These are phyloP conservation scores for Archips crataeganus DNA, from an alignment of 2,888 invertebrate species.

Conservation along the genomic window DNA sequence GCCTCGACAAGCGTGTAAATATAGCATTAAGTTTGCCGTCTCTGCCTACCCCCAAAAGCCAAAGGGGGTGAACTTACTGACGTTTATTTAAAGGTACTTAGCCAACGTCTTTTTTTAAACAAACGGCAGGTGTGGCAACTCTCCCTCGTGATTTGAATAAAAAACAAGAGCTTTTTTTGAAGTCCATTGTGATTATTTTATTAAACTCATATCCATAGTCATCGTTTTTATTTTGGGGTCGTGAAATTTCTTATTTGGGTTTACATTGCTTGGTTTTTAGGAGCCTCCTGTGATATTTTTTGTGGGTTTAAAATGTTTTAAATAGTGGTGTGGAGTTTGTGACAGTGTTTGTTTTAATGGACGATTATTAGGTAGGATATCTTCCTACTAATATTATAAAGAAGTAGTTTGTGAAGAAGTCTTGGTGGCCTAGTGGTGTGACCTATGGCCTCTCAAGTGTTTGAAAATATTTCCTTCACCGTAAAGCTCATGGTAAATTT, in stretches of 20 bases:
- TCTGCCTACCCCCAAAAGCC: not conserved
- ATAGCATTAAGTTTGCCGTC: too few species aligned
- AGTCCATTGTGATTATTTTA: constrained; percentile 53
- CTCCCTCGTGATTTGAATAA: constrained; percentile 71
- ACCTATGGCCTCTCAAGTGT: too few species aligned
- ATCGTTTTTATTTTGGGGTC: constrained; percentile 52
- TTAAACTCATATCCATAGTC: constrained; percentile 57
- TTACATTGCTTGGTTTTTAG: constrained; percentile 8
- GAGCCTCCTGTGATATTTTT: constrained; percentile 16
- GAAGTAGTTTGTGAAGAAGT: too few species aligned
- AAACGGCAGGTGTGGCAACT: constrained; percentile 60
- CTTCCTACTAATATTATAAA: too few species aligned
- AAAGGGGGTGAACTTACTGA: not conserved
- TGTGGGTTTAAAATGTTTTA: not conserved
- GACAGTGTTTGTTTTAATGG: too few species aligned
- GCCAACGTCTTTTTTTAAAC: constrained; percentile 35
- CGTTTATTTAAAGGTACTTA: constrained; percentile 26
- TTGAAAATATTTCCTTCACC: too few species aligned
- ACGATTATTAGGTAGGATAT: too few species aligned
- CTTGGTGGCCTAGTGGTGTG: too few species aligned
- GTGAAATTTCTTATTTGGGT: constrained; percentile 42
- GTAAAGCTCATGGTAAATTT: too few species aligned
- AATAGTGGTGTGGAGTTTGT: too few species aligned
- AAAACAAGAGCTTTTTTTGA: constrained; percentile 52
- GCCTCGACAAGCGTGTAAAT: too few species aligned